These are phyloP conservation scores for Leucophora obtusa DNA, from an alignment of 2,888 invertebrate genomes.

Conservation along the genomic window DNA sequence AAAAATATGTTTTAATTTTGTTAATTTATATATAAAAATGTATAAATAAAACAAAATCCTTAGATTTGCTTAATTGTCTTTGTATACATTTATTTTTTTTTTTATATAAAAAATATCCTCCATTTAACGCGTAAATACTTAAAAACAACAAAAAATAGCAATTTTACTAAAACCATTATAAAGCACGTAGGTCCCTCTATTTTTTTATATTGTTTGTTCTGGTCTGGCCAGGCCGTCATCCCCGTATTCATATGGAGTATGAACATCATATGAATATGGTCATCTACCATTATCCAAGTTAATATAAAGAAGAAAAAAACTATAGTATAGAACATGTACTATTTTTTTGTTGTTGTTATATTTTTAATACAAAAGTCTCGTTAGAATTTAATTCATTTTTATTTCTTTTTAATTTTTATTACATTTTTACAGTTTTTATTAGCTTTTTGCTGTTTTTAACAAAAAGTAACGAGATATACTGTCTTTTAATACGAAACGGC, in stretches of 20 bases:
- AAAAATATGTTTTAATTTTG: constrained; percentile 53
- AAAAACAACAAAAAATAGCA: constrained; percentile 47
- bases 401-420: constrained; percentile 78
- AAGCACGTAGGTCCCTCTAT: constrained; percentile 34
- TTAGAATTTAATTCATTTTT: constrained; percentile 74
- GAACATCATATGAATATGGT: constrained; percentile 4
- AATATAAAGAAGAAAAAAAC: constrained; percentile 6
- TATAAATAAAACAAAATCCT: constrained; percentile 49
- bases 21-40: constrained; percentile 43
- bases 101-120: constrained; percentile 47
- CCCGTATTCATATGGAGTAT: not conserved
- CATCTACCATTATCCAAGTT: not conserved
- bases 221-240: not conserved
- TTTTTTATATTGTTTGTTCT: not conserved
- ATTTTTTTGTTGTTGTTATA: constrained; percentile 33
- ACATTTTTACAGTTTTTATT: constrained; percentile 72
- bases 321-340: constrained; percentile 37
- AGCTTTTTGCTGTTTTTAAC: constrained; percentile 41
- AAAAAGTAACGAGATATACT: constrained; percentile 19
- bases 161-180: constrained; percentile 55
- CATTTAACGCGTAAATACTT: constrained; percentile 61
- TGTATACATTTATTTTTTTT: constrained; percentile 35
- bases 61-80: constrained; percentile 65
- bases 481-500: constrained; percentile 1
- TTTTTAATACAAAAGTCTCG: constrained; percentile 37